Evolutionary conservation across 2,888 invertebrate species (phyloP).

Genomic region (Agelastica alni): DNA sequence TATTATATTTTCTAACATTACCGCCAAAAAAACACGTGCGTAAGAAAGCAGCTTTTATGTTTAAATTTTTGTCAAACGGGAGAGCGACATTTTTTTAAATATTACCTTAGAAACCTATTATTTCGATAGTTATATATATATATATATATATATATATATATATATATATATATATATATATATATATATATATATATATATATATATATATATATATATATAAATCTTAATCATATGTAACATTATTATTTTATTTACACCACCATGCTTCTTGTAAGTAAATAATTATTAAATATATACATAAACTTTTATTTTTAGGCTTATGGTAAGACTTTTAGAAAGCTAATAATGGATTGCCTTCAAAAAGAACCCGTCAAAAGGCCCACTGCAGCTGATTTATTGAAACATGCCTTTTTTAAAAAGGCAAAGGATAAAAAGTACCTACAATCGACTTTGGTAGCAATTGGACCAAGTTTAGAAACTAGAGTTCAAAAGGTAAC

Average conservation of each 20-base stretch:
- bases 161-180: not conserved
- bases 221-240: not conserved
- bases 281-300: not conserved
- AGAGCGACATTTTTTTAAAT: no score
- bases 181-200: not conserved
- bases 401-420: constrained; percentile 97
- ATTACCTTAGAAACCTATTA: no score
- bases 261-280: not conserved
- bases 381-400: constrained; percentile 91
- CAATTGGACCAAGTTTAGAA: constrained; percentile 86
- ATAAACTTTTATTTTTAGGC: constrained; percentile 54
- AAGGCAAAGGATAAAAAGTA: constrained; percentile 95
- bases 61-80: no score
- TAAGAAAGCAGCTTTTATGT: no score
- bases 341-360: constrained; percentile 95
- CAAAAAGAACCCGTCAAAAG: constrained; percentile 94
- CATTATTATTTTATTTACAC: not conserved
- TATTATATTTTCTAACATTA: no score
- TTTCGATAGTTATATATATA: not conserved
- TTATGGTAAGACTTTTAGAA: constrained; percentile 96
- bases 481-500: constrained; percentile 87
- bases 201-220: not conserved
- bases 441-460: constrained; percentile 81
- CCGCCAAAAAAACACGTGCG: no score
- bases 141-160: not conserved